These are phyloP conservation scores for Nomia melanderi DNA, from an alignment of 1,140 invertebrate species.

Conservation along the genomic window DNA sequence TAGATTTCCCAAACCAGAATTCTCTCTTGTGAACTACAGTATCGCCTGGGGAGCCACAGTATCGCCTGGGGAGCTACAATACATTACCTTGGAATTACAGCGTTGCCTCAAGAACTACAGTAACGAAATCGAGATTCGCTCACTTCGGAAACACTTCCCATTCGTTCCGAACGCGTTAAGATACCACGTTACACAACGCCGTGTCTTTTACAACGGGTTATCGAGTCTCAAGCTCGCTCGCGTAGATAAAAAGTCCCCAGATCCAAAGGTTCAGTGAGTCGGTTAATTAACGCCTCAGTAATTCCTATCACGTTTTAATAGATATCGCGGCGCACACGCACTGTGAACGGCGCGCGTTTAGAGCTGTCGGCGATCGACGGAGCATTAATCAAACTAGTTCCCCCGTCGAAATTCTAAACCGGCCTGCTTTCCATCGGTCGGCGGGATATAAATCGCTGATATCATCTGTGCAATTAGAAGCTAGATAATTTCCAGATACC, in stretches of 20 bases:
- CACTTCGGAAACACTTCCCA: too few species aligned
- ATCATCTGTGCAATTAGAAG: constrained; percentile 37
- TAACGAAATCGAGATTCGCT: too few species aligned
- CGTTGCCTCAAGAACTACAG: too few species aligned
- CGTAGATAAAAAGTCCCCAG: constrained; percentile 3
- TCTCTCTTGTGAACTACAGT: too few species aligned
- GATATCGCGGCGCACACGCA: constrained; percentile 50
- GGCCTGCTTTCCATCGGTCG: neutral
- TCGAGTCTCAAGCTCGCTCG: too few species aligned
- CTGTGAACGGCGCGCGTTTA: constrained; percentile 24
- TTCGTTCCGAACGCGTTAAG: too few species aligned
- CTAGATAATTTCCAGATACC: neutral
- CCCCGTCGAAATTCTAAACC: constrained; percentile 43
- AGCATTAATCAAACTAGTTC: constrained; percentile 61
- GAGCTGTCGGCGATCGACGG: constrained; percentile 53
- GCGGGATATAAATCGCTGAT: constrained; percentile 19
- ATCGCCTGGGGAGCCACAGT: too few species aligned
- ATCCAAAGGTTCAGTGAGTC: constrained; percentile 34
- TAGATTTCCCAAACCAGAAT: too few species aligned
- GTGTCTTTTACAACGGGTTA: neutral
- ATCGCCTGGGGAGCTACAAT: too few species aligned
- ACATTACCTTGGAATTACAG: too few species aligned
- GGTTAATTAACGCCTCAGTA: constrained; percentile 45
- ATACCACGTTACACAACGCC: constrained; percentile 2
- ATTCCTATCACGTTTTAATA: constrained; percentile 56